Evolutionary conservation across 2,797 vertebrate species (phyloP).

Genomic region (Sebastes matsubarae): DNA sequence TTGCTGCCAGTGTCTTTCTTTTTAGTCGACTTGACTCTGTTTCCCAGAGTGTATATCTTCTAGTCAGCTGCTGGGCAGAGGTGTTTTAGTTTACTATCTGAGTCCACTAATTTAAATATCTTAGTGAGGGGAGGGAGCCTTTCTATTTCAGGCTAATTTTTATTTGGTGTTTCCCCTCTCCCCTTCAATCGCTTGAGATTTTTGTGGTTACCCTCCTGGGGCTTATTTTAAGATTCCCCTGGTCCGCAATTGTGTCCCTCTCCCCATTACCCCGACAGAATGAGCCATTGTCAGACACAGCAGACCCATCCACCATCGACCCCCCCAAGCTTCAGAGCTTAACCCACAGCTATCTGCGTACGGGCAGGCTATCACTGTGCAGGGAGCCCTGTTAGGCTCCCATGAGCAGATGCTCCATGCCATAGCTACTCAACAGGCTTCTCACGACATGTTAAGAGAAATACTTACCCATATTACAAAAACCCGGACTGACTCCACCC

Average conservation of each 20-base stretch:
- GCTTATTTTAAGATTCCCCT: neutral
- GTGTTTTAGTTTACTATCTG: no score
- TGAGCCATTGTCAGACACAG: no score
- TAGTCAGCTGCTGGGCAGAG: neutral
- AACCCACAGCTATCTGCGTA: neutral
- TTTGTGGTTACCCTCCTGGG: no score
- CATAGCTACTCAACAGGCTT: no score
- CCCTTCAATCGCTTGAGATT: no score
- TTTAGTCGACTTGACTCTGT: neutral
- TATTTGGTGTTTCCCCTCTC: no score
- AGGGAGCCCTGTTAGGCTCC: neutral
- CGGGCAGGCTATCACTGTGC: neutral
- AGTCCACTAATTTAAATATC: no score
- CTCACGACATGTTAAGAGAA: neutral
- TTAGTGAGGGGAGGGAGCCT: no score
- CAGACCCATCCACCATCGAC: neutral
- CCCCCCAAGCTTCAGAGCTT: neutral
- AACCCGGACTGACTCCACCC: accelerated
- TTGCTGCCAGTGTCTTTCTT: neutral
- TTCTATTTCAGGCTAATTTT: no score
- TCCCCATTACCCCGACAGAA: neutral
- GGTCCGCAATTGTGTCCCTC: neutral
- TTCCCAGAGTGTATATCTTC: no score
- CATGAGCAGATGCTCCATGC: neutral
- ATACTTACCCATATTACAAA: neutral